These are phyloP conservation scores for Pentamera pediparva DNA, from an alignment of 53 echinoderm and acorn worm genomes.

Conservation along the genomic window DNA sequence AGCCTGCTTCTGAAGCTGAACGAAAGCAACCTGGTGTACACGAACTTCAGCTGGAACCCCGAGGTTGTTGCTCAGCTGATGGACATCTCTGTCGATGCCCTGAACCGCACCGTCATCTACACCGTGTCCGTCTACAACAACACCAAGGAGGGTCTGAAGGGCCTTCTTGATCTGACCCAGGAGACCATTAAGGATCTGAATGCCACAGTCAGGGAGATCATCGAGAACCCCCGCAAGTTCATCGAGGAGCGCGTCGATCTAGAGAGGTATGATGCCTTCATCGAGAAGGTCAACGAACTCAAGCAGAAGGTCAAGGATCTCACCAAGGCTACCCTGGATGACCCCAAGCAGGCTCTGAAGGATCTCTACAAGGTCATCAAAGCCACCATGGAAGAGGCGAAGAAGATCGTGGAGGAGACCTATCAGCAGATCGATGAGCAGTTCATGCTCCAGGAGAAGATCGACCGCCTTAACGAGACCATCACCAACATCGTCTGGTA, in stretches of 20 bases:
- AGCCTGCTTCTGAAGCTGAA: conserved; percentile 75
- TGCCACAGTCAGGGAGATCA: background rate
- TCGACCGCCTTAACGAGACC: conserved; percentile 12
- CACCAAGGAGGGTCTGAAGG: conserved; percentile 32
- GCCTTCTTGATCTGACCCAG: background rate
- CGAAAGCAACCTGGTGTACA: conserved; percentile 85
- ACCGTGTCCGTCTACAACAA: conserved; percentile 46
- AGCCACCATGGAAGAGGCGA: conserved; percentile 11
- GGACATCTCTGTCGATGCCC: conserved; percentile 38
- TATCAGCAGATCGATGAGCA: background rate
- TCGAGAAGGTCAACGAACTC: background rate
- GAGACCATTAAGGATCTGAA: background rate
- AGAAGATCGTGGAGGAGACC: background rate
- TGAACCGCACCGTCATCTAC: conserved; percentile 56
- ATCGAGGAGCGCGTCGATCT: conserved; percentile 32
- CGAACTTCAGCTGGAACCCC: conserved; percentile 98
- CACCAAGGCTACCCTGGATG: conserved; percentile 35
- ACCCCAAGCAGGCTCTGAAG: conserved; percentile 32
- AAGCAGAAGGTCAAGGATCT: conserved; percentile 30
- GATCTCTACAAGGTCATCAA: conserved; percentile 11
- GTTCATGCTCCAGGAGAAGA: conserved; percentile 23
- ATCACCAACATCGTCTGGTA: conserved; percentile 17
- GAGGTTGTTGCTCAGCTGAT: conserved; percentile 55
- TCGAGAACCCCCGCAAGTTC: conserved; percentile 34
- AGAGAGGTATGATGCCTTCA: conserved; percentile 1